Conservation (phyloP, 30 jellyfish, hydroid and myxozoan genomes). For the Chironex yamaguchii region DNA sequence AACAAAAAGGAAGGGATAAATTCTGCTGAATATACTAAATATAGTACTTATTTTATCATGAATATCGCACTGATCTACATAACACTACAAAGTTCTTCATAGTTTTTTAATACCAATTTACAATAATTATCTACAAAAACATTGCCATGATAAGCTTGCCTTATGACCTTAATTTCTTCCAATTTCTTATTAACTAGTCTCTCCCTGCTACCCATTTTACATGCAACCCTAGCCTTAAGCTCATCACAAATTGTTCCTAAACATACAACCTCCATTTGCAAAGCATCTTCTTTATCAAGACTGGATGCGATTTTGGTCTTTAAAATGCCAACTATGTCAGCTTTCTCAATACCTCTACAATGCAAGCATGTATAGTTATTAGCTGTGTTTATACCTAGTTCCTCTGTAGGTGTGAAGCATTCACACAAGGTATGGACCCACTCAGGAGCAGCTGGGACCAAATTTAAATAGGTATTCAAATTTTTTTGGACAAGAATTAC, state of each 20-base stretch:
- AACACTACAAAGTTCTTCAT: conserved; percentile 26
- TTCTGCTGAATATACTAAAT: too few species aligned
- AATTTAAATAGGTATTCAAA: too few species aligned
- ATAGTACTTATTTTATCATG: conserved; percentile 2
- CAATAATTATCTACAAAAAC: conserved; percentile 70
- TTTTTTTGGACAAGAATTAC: too few species aligned
- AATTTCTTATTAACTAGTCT: too few species aligned
- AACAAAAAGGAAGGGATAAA: too few species aligned
- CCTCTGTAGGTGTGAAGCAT: background rate
- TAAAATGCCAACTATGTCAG: background rate
- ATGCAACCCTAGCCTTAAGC: too few species aligned
- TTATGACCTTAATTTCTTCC: conserved; percentile 36
- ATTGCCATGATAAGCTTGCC: conserved; percentile 71
- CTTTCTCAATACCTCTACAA: background rate
- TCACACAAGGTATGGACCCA: too few species aligned
- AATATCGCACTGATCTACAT: conserved; percentile 1
- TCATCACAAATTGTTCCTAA: too few species aligned
- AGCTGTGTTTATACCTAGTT: background rate
- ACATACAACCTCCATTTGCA: too few species aligned
- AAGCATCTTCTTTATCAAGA: conserved; percentile 1
- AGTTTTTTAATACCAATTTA: conserved; percentile 34
- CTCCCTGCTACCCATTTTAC: too few species aligned
- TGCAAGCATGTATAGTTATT: background rate
- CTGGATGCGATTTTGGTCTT: background rate
- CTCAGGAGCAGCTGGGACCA: too few species aligned